A percentile compares a stretch with the other conserved stretches of the same genome.
Conservation (phyloP, 2,113 vertebrate species). For the Pachycephala philippinensis region DNA sequence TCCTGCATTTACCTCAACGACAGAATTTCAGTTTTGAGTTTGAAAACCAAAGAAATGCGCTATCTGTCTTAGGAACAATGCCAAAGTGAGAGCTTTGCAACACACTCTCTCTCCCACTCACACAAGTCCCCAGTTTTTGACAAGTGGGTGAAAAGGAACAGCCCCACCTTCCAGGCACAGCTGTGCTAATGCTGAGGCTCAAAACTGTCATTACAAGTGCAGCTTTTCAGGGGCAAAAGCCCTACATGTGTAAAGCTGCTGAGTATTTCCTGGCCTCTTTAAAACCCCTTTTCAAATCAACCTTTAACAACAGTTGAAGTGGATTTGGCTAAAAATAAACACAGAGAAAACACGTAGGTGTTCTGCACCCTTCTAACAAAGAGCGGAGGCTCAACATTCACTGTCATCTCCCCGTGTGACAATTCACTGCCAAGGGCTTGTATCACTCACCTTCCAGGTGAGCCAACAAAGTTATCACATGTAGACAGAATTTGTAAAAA, state of each 20-base stretch:
- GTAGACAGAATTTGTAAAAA: not conserved
- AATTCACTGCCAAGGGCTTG: not conserved
- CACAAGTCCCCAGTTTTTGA: not conserved
- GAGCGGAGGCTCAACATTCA: not conserved
- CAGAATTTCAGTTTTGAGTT: not conserved
- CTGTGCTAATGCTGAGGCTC: not conserved
- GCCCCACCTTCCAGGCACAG: not conserved
- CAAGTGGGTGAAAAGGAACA: not conserved
- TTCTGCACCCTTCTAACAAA: not conserved
- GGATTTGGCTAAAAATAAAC: not conserved
- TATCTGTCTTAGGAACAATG: not conserved
- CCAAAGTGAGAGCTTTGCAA: not conserved
- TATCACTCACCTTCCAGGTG: not conserved
- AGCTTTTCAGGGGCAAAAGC: not conserved
- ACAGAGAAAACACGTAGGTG: not conserved
- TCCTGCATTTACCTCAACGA: not conserved
- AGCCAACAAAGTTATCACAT: not conserved
- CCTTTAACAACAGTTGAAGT: not conserved
- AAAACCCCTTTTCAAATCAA: not conserved
- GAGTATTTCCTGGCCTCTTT: not conserved
- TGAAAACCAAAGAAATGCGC: not conserved
- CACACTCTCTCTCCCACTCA: not conserved
- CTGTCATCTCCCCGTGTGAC: accelerated
- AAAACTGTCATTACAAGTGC: not conserved
- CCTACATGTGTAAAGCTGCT: not conserved